Evolutionary conservation across 2,888 invertebrate genomes (phyloP), one percentile per base, ranked within the genome.

Genomic region (Pemphredon lugubris): DNA sequence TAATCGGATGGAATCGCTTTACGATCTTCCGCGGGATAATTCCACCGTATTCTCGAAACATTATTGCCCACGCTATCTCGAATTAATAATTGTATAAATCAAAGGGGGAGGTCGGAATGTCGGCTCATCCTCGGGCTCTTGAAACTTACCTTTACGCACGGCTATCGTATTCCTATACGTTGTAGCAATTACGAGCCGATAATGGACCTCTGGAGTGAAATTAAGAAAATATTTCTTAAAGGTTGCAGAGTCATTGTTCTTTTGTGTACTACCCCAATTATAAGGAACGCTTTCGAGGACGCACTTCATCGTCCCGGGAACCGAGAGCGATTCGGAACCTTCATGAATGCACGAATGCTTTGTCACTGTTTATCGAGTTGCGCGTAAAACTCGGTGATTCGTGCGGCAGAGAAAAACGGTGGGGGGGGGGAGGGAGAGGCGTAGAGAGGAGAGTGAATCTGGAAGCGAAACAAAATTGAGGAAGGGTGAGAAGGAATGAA

Each of bases 291-390:
- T 47, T 20, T 55, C 26, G 57, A 65, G 61, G 63, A 13, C 61
- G 34, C 11, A 18, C 42, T 47, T 51, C 16, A 34, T 53, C 55
- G 39, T 16, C 32, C 37, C 42, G 20, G 7, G 34, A 21, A 18
- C 20, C 2, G 32, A 48, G 39, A 55, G 21, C 39, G 37, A 65
- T 64, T 67, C 61, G 16, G 26, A 23, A 61, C n/a, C 11, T 18
- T 16, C 54, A 55, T 39, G 63, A 57, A 30, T 18, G 39, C 21
- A 42, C 45, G 44, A 48, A 51, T 37, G 73, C 67, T 45, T 67
- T 54, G 73, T 77, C 68, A 69, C 59, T 74, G 73, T 77, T 65
- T 77, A 65, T 73, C 61, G 34, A 73, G 61, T 42, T 51, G 11
- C 40, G 18, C 40, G 57, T 57, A 21, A 50, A 73, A 60, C 45